These are phyloP conservation scores for Ormyrus labotus DNA, from an alignment of 2,888 invertebrate genomes.

Conservation along the genomic window DNA sequence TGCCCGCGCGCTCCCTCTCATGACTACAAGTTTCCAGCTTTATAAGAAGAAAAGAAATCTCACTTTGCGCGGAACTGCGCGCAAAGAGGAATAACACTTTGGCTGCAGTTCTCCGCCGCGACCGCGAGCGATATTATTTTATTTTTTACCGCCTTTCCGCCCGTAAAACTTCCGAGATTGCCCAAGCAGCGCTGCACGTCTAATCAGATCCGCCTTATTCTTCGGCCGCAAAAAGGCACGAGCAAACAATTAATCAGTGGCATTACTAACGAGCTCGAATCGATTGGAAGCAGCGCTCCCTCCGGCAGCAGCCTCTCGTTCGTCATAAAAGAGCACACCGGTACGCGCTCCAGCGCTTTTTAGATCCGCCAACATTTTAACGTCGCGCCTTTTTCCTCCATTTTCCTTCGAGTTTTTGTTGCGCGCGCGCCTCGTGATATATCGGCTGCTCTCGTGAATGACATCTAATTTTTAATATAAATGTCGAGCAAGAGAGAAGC, in stretches of 20 bases:
- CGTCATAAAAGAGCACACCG: background rate
- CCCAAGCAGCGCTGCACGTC: background rate
- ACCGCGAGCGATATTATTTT: slow-evolving; percentile 11
- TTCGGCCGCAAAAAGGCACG: background rate
- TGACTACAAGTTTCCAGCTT: slow-evolving; percentile 43
- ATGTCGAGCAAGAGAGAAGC: background rate
- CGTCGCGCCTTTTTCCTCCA: background rate
- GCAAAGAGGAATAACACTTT: slow-evolving; percentile 40
- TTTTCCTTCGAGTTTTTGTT: no score
- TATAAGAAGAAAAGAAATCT: slow-evolving; percentile 44
- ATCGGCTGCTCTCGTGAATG: background rate
- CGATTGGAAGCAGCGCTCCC: slow-evolving; percentile 38
- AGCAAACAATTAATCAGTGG: slow-evolving; percentile 42
- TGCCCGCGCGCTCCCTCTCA: slow-evolving; percentile 51
- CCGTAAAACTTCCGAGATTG: background rate
- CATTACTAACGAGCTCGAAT: slow-evolving; percentile 44
- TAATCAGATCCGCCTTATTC: slow-evolving; percentile 21
- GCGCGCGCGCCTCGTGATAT: no score
- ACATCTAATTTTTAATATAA: slow-evolving; percentile 25
- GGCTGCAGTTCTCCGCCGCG: slow-evolving; percentile 11
- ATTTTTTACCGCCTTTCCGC: background rate
- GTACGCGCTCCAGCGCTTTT: slow-evolving; percentile 20
- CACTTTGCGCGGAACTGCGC: background rate
- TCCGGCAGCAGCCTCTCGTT: background rate
- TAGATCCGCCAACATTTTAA: slow-evolving; percentile 5